Base-by-base conservation (phyloP, 1,140 invertebrate genomes). In the Halictus rubicundus region DNA sequence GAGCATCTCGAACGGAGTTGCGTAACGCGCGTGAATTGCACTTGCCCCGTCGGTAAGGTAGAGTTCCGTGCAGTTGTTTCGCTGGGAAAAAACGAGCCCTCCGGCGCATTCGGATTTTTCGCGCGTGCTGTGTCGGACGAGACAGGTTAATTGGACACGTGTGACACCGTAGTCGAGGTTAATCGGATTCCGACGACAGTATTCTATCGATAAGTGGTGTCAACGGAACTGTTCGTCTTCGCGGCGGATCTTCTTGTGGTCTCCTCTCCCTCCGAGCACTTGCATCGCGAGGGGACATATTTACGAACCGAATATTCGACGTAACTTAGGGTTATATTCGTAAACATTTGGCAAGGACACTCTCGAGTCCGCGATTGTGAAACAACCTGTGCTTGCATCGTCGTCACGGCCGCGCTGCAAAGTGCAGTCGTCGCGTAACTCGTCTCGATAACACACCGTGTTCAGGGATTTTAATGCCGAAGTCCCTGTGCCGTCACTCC, bases 1-100 rank as follows among this genome's bases (percentile, higher is more conserved):
- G 81, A 21, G 19, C 21, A n/a, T 57, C 27, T 57, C 46, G 64
- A 37, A 68, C 42, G 46, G n/a, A n/a, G 68, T 83, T 81, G 75
- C 81, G 70, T 64, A 86, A 78, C 74, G 79, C 81, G 61, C 66
- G 68, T 69, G 66, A 77, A 68, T 73, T 78, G 74, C 82, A 85
- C 52, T 83, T 84, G 82, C 74, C 57, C 52, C 71, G 72, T 59
- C 52, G 73, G 60, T 80, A 83, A 87, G 66, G 78, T 87, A 77
- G 80, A 69, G 57, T 61, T 9, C 60, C 25, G 23, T 46, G 42
- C 52, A 54, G 64, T 23, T 27, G 32, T 9, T n/a, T 7, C 63
- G 16, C 32, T 32, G 32, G 3, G 32, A 32, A 32, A 23, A 21
- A 4, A 23, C 23, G 6, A 19, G 21, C 52, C 68, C 8, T 6